Conservation (phyloP, 2,888 invertebrate genomes). For the Amiota minor region DNA sequence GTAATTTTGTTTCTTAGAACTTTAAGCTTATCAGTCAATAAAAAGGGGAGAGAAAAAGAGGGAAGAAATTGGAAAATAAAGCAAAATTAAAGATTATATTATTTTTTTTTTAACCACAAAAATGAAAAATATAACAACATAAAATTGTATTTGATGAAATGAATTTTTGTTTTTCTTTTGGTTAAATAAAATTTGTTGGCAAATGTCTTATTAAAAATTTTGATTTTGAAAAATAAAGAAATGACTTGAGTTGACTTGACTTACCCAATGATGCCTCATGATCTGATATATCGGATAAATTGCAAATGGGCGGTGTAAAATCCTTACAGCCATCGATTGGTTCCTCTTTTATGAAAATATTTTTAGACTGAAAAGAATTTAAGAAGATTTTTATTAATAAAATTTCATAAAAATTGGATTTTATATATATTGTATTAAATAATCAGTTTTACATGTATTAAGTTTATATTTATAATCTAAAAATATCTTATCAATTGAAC, state of each 20-base stretch:
- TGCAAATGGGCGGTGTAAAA: conserved; percentile 88
- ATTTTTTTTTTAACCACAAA: no score
- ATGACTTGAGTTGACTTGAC: conserved; percentile 71
- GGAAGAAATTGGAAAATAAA: conserved; percentile 5
- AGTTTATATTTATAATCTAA: no score
- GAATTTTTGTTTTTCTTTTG: no score
- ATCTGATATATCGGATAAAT: conserved; percentile 91
- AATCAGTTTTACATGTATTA: neutral
- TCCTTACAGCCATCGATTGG: conserved; percentile 81
- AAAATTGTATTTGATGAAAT: no score
- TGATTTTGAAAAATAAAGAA: no score
- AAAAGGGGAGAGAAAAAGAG: neutral
- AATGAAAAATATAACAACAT: no score
- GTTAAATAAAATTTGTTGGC: neutral
- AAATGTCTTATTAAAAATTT: neutral
- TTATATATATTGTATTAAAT: neutral
- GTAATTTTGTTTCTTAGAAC: conserved; percentile 61
- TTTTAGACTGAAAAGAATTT: conserved; percentile 59
- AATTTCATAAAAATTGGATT: neutral
- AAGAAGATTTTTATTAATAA: no score
- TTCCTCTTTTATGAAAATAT: conserved; percentile 71
- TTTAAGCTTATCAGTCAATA: conserved; percentile 55
- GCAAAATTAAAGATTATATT: neutral
- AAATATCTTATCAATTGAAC: no score
- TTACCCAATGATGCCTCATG: conserved; percentile 91